Conservation (phyloP, 92 coral and sea anemone species). For the Muricea muricata region DNA sequence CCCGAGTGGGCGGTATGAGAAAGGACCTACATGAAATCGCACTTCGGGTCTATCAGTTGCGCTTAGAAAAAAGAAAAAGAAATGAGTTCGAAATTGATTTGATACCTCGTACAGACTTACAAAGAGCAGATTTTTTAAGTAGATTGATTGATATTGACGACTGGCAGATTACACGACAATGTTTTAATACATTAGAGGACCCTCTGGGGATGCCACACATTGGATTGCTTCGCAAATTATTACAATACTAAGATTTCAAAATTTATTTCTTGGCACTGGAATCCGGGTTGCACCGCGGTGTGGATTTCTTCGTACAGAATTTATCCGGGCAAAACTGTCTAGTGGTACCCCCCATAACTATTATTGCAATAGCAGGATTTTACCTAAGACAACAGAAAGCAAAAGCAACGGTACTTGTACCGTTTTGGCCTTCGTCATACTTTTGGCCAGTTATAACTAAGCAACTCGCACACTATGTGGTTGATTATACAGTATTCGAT, state of each 20-base stretch:
- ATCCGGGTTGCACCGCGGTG: constrained; percentile 55
- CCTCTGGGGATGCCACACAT: background rate
- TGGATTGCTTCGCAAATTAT: constrained; percentile 58
- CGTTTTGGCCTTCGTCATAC: constrained; percentile 36
- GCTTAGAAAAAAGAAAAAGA: background rate
- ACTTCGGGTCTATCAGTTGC: constrained; percentile 43
- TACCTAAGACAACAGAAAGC: constrained; percentile 5
- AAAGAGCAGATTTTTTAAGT: constrained; percentile 64
- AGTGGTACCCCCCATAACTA: constrained; percentile 21
- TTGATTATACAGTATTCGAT: background rate
- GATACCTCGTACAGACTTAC: constrained; percentile 58
- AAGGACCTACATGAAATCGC: constrained; percentile 50
- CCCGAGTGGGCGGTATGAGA: constrained; percentile 65
- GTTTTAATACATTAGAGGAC: constrained; percentile 1
- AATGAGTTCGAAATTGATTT: constrained; percentile 59
- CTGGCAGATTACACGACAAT: constrained; percentile 57
- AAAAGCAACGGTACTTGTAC: constrained; percentile 20
- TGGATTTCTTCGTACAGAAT: constrained; percentile 58
- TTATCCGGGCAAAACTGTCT: background rate
- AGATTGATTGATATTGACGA: constrained; percentile 61
- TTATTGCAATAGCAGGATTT: background rate
- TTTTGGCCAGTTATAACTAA: constrained; percentile 11
- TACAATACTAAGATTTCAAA: constrained; percentile 39
- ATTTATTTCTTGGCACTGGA: constrained; percentile 60
- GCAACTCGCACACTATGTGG: background rate